Base-by-base conservation (phyloP, 2,113 vertebrate genomes). In the Pholis gunnellus region DNA sequence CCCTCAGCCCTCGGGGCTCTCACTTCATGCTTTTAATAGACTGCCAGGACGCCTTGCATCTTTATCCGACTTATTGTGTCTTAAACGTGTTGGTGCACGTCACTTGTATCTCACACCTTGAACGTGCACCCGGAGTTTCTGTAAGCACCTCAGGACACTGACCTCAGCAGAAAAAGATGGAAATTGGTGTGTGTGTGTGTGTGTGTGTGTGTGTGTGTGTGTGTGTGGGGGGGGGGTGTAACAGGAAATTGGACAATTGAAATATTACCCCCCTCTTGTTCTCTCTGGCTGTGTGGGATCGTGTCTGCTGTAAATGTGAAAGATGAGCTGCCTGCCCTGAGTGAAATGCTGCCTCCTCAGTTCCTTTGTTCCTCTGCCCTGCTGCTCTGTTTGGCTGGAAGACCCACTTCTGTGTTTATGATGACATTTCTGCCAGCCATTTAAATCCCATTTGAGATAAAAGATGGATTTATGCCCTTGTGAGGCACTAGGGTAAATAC, bases 21-120 rank as follows among this genome's bases (percentile, higher is more conserved):
- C 84, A 80, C 88, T 82, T 89, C 79, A 1, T 74, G 81, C 86
- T 91, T 91, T 93, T 87, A 90, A 93, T 93, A 89, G 88, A 90
- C 78, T 64, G 60, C 74, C 48, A 63, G 54, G 59, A 36, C 15
- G 40, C 48, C 36, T 38, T 34, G 60, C 50, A 48, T 87, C 57
- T 68, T 68, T 78, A 48, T 72, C 78, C 2, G n/a, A 60, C 1
- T 59, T 69, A 40, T 72, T 61, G 54, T 57, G 75, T 54, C 40
- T 71, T 61, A 25, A 67, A 61, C 52, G 54, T 44, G 85, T 48
- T 29, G 54, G 17, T 31, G 40, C 56, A 83, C 82, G 59, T 76
- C 48, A 31, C 22, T 76, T 46, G 59, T 22, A 27, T 81, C 70
- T 14, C 48, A 48, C 75, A 69, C 14, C 15, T 46, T 27, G 42